Percentiles rank a stretch among this genome's conserved stretches.
Evolutionary conservation across 1,140 invertebrate genomes (phyloP).

Genomic region (Drosophila sechellia): DNA sequence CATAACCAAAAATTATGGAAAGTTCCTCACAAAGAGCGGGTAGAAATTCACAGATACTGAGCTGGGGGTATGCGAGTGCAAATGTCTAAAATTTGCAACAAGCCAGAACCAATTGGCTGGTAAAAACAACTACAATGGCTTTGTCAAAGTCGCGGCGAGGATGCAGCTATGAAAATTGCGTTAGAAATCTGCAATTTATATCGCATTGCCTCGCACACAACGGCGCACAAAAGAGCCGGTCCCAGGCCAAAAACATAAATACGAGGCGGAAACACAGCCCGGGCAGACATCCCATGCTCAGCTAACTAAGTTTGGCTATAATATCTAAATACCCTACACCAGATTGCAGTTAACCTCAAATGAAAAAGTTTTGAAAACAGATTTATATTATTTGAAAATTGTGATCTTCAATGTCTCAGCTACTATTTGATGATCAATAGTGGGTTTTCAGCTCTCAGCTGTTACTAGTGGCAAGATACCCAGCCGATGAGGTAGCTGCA

Average conservation of each 20-base stretch:
- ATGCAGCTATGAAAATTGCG: slow-evolving; percentile 80
- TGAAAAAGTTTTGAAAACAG: too few species aligned
- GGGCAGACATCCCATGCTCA: slow-evolving; percentile 11
- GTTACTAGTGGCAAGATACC: not conserved
- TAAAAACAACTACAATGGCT: slow-evolving; percentile 59
- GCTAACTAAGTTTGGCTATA: not conserved
- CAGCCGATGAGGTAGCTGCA: slow-evolving; percentile 20
- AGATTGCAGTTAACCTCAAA: too few species aligned
- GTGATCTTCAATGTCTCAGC: too few species aligned
- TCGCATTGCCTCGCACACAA: slow-evolving; percentile 58
- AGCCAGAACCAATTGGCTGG: slow-evolving; percentile 69
- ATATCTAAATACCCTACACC: not conserved
- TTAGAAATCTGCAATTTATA: slow-evolving; percentile 84
- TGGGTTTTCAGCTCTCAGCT: too few species aligned
- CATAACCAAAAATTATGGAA: slow-evolving; percentile 77
- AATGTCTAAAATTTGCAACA: slow-evolving; percentile 79
- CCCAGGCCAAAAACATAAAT: slow-evolving; percentile 45
- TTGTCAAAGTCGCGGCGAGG: slow-evolving; percentile 65
- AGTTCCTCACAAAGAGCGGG: slow-evolving; percentile 16
- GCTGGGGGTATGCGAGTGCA: slow-evolving; percentile 56
- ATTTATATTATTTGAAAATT: too few species aligned
- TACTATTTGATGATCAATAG: too few species aligned
- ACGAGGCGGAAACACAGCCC: slow-evolving; percentile 10
- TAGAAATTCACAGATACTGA: slow-evolving; percentile 18
- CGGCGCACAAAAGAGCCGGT: slow-evolving; percentile 28